phyloP scores from a whole-genome alignment of 2,113 vertebrate genomes.

The Podarcis raffonei region DNA sequence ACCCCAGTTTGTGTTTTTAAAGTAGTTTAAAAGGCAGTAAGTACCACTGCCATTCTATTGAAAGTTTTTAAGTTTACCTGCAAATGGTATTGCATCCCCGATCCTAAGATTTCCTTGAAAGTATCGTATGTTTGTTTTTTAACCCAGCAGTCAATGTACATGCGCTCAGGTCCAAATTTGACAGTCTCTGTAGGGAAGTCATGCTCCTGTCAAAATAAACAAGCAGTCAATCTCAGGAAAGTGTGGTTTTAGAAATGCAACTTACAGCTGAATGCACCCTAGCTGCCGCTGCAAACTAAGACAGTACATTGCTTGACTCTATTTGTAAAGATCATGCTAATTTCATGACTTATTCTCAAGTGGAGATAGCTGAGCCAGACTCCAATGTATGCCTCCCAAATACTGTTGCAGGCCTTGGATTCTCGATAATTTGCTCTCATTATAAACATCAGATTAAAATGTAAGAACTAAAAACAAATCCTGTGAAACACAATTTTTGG shows the following conservation, averaged over 20 bases:
- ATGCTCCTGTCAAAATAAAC: constrained; percentile 79
- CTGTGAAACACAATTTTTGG: background rate
- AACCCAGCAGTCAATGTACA: constrained; percentile 97
- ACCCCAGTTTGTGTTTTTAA: background rate
- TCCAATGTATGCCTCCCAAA: background rate
- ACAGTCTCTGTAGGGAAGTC: constrained; percentile 92
- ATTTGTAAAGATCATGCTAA: no score
- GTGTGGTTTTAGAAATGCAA: background rate
- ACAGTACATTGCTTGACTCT: background rate
- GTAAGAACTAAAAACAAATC: background rate
- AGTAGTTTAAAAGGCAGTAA: background rate
- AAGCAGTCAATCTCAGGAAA: background rate
- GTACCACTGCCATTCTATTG: background rate
- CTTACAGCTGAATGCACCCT: background rate
- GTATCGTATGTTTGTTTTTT: constrained; percentile 91
- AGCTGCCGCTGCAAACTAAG: background rate
- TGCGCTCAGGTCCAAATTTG: constrained; percentile 94
- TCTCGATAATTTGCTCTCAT: background rate
- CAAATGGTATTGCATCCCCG: constrained; percentile 96
- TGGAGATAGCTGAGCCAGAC: background rate
- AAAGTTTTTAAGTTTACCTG: constrained; percentile 78
- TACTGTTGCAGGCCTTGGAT: background rate
- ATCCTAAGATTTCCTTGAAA: constrained; percentile 93
- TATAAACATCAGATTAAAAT: background rate
- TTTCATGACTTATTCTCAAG: no score